Conservation (phyloP, 2,797 vertebrate species). For the Tarsius wallacei region DNA sequence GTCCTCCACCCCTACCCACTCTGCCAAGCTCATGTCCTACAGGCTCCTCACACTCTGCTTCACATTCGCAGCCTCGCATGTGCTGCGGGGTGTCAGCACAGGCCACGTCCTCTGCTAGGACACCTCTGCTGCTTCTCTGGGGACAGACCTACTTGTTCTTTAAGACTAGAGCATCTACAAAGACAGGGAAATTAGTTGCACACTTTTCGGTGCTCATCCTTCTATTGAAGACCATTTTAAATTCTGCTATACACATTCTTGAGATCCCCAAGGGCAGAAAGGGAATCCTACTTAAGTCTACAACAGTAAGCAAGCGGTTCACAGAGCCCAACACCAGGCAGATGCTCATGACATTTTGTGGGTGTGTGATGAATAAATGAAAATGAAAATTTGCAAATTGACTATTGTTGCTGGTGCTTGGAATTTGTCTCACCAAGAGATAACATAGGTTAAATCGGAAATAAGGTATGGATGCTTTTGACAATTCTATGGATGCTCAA, state of each 20-base stretch:
- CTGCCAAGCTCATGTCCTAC: neutral
- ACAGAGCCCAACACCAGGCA: neutral
- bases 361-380: neutral
- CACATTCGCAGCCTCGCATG: neutral
- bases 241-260: neutral
- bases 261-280: neutral
- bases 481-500: neutral
- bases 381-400: neutral
- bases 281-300: neutral
- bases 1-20: neutral
- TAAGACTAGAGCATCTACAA: neutral
- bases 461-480: neutral
- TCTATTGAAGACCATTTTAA: neutral
- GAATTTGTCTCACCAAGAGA: neutral
- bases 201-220: fast-evolving
- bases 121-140: neutral
- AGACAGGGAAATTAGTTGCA: neutral
- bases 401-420: neutral
- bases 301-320: neutral
- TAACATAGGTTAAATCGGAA: neutral
- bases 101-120: too few species aligned
- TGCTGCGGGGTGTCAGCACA: neutral
- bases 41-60: neutral
- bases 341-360: neutral
- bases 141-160: neutral